Evolutionary conservation across 1,140 invertebrate species (phyloP).

Genomic region (Harpegnathos saltator): DNA sequence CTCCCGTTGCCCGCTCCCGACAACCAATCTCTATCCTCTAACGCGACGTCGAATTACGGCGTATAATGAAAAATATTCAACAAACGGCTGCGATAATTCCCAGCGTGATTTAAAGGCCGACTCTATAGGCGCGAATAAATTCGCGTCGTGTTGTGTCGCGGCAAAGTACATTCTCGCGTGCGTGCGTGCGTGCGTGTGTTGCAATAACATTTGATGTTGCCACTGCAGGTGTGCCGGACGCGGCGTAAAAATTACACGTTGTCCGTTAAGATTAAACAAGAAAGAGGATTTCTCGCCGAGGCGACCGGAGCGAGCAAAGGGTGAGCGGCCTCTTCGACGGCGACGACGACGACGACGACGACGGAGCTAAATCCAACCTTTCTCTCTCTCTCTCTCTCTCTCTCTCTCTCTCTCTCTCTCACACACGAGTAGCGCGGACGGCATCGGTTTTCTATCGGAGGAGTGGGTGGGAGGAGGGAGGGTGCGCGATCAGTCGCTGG

Average conservation of each 20-base stretch:
- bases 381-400: background rate
- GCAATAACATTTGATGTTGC: constrained; percentile 8
- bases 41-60: background rate
- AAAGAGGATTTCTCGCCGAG: constrained; percentile 39
- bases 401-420: background rate
- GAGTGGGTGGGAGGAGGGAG: no score
- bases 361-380: constrained; percentile 15
- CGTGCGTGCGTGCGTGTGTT: background rate
- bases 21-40: no score
- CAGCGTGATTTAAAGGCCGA: constrained; percentile 8
- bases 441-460: background rate
- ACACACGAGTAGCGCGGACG: background rate
- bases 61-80: constrained; percentile 27
- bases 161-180: constrained; percentile 17
- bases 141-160: background rate
- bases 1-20: no score
- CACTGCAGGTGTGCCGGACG: background rate
- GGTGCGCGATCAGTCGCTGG: background rate
- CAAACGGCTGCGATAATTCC: constrained; percentile 32
- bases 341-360: background rate
- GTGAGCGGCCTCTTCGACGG: background rate
- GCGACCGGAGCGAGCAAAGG: background rate
- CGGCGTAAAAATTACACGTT: constrained; percentile 30
- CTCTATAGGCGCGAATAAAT: constrained; percentile 32
- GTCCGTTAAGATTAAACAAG: constrained; percentile 44